Percentiles rank a stretch among this genome's conserved stretches.
These are phyloP conservation scores for Tragulus kanchil DNA, from an alignment of 2,113 vertebrate genomes.

Conservation along the genomic window DNA sequence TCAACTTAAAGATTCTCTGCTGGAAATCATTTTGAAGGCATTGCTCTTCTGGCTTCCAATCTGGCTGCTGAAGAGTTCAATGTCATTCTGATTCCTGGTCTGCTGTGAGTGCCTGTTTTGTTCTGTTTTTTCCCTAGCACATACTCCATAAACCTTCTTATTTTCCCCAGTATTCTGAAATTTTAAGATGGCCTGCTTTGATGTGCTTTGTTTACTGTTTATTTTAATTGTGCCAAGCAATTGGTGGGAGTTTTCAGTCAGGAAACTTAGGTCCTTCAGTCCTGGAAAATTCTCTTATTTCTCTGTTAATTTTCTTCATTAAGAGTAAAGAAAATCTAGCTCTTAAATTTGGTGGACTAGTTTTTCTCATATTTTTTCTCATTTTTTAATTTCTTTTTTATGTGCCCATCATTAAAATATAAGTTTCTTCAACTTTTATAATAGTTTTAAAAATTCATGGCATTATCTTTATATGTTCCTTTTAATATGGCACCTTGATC, in stretches of 20 bases:
- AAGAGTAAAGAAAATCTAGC: background rate
- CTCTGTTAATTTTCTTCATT: slow-evolving; percentile 6
- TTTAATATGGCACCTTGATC: background rate
- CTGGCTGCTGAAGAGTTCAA: background rate
- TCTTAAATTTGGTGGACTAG: background rate
- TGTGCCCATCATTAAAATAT: background rate
- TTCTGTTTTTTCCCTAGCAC: background rate
- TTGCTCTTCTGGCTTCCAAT: background rate
- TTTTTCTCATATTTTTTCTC: background rate
- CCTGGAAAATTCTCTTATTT: slow-evolving; percentile 6
- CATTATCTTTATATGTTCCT: background rate
- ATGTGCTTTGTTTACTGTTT: background rate
- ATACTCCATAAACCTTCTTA: background rate
- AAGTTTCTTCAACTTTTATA: background rate
- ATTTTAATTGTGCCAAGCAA: background rate
- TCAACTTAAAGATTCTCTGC: background rate
- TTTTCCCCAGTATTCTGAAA: background rate
- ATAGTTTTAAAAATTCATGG: background rate
- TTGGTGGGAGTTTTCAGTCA: background rate
- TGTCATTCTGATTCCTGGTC: background rate
- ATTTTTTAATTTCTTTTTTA: slow-evolving; percentile 31
- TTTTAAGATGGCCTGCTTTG: background rate
- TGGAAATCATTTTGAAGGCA: background rate
- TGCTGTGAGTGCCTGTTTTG: background rate
- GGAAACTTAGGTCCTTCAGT: background rate